Percentiles rank a stretch among this genome's conserved stretches.
These are phyloP conservation scores for Xanthorhoe spadicearia DNA, from an alignment of 2,888 invertebrate genomes.

Conservation along the genomic window DNA sequence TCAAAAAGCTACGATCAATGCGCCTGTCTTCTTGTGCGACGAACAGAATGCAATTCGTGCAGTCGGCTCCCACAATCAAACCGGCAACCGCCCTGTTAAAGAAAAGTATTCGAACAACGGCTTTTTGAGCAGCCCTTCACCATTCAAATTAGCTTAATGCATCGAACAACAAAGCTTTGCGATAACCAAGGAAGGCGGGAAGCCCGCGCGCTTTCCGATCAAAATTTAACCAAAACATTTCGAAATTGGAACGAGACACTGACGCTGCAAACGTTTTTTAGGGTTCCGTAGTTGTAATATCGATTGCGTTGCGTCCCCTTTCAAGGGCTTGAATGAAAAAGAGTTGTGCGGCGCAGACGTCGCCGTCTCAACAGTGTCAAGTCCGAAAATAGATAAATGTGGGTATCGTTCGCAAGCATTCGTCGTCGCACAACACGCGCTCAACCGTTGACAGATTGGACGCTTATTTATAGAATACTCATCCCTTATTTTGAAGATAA, in stretches of 20 bases:
- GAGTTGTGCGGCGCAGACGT: conserved; percentile 72
- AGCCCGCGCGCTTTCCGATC: conserved; percentile 60
- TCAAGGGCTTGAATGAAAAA: conserved; percentile 59
- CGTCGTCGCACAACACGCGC: conserved; percentile 80
- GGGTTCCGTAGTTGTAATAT: conserved; percentile 38
- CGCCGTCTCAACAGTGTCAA: conserved; percentile 69
- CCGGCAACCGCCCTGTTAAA: conserved; percentile 70
- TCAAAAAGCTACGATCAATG: conserved; percentile 73
- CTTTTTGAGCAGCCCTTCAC: conserved; percentile 77
- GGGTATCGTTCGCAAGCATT: conserved; percentile 80
- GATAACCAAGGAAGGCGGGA: conserved; percentile 74
- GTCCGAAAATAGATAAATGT: conserved; percentile 81
- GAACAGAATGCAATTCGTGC: conserved; percentile 75
- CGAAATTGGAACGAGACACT: conserved; percentile 47
- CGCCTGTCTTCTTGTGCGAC: conserved; percentile 70
- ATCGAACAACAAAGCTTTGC: conserved; percentile 77
- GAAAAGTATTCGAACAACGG: conserved; percentile 80
- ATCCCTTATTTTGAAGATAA: conserved; percentile 73
- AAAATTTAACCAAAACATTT: conserved; percentile 64
- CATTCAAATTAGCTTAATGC: conserved; percentile 85
- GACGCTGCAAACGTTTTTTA: conserved; percentile 47
- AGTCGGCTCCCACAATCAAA: conserved; percentile 74
- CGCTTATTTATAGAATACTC: conserved; percentile 77
- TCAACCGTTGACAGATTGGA: conserved; percentile 83
- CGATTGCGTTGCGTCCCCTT: conserved; percentile 54